Base-by-base conservation (phyloP, 2,113 vertebrate genomes). In the Talpa occidentalis region DNA sequence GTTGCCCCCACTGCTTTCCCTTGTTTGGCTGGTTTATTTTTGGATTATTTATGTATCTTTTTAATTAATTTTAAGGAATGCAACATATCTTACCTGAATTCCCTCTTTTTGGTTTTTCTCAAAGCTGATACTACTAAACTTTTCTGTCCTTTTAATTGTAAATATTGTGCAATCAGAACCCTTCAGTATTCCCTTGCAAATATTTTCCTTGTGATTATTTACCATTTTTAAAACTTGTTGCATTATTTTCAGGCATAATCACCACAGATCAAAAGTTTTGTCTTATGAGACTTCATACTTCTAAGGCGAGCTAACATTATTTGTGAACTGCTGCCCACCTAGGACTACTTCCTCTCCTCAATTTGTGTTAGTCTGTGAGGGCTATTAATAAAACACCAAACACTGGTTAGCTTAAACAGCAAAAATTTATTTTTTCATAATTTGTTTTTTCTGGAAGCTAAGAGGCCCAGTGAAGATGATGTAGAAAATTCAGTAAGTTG, bases 11-110 rank as follows among this genome's bases (percentile, higher is more conserved):
- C 76, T 59, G 69, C 54, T 92, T 62, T 88, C 19, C 35, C n/a
- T 94, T 81, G 67, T 56, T 74, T 89, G 72, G 14, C 60, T 86
- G 67, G 17, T 60, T 88, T 93, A 60, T n/a, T 91, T 92, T 86
- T 67, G 15, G 26, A 67, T 91, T 88, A 40, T 56, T 91, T 66
- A 73, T 67, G 87, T 94, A 67, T 28, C 28, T 85, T 91, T 67
- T 85, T 24, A n/a, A 40, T 89, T 94, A 42, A 79, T 44, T 92
- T 81, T 93, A 35, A 90, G 22, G 44, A 54, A 60, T 44, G 76
- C 12, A 66, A 42, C 8, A n/a, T 44, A 30, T 70, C 64, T 93
- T 83, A 40, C 16, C 60, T 90, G 22, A n/a, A 64, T 90, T 92
- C 9, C 62, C 14, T 94, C n/a, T 35, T 30, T 40, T 74, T 73